These are phyloP conservation scores for Lapara coniferarum DNA, from an alignment of 2,888 invertebrate genomes.

Conservation along the genomic window DNA sequence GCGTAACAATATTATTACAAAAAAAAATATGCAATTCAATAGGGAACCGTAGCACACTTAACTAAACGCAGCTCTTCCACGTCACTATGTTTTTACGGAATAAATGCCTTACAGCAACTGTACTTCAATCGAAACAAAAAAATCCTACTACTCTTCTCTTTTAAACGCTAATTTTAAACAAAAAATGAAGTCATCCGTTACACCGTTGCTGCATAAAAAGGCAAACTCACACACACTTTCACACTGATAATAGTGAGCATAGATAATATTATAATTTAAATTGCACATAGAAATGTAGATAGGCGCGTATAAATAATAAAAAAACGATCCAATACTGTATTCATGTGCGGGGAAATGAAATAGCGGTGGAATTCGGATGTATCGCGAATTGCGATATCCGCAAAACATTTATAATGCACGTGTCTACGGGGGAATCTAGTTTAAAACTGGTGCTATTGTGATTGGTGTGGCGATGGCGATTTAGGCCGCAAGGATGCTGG, in stretches of 20 bases:
- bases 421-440: conserved; percentile 64
- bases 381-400: conserved; percentile 59
- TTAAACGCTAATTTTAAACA: no score
- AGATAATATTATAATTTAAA: conserved; percentile 6
- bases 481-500: no score
- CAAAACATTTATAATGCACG: conserved; percentile 70
- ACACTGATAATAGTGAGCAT: neutral
- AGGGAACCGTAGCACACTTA: no score
- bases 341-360: conserved; percentile 59
- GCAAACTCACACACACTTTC: no score
- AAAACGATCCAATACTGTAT: conserved; percentile 37
- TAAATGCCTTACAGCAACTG: no score
- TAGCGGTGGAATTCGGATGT: conserved; percentile 52
- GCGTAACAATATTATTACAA: no score
- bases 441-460: conserved; percentile 31
- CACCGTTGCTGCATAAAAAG: neutral
- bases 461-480: conserved; percentile 32
- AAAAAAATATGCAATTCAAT: no score
- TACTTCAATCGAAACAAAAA: no score
- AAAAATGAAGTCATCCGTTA: no score
- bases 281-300: conserved; percentile 3
- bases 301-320: conserved; percentile 18
- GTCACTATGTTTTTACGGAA: no score
- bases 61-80: no score
- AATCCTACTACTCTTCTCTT: no score